Base-by-base conservation (phyloP, 2,113 vertebrate species). In the Spea multiplicata region DNA sequence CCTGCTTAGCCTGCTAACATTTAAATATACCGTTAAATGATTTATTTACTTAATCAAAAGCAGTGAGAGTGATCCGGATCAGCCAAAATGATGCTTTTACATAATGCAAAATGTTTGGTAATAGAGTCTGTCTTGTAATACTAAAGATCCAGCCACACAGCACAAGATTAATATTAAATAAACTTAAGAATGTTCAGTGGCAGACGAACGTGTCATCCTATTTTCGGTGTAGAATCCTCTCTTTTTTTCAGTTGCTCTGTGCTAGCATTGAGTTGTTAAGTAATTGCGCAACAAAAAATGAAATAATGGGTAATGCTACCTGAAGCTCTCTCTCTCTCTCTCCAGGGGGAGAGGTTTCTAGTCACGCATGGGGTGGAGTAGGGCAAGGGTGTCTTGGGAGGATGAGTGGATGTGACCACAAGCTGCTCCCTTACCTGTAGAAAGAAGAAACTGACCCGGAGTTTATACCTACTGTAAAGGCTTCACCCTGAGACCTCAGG, bases 71-170 rank as follows among this genome's bases (percentile, higher is more conserved):
- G 61, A 5, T 0, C 44, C 77, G 80, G 84, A 83, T 83, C 83
- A 76, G 77, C 86, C 82, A 53, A 71, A 75, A 16, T 78, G 84
- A 85, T 83, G 86, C 75, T 84, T 59, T 83, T 49, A 73, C 81
- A 82, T 85, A 84, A 85, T 84, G 80, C 84, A 83, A 82, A 89
- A 84, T 48, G 47, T 78, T 77, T 75, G 81, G 76, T 49, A 68
- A 75, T 64, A 76, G 81, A 83, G 85, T 84, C 75, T 6, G 74
- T 64, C 72, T 87, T 84, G 80, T 89, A 85, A 87, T 84, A 76
- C 45, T 74, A 83, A 80, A 85, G 81, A 80, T 75, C n/a, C 87
- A 89, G 76, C 82, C 83, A 57, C 44, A 45, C 64, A 8, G 17
- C 49, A 61, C 44, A 48, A 61, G 53, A 74, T 71, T 73, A 73